phyloP scores from a whole-genome alignment of 2,113 vertebrate species.

The Penelope pileata region DNA sequence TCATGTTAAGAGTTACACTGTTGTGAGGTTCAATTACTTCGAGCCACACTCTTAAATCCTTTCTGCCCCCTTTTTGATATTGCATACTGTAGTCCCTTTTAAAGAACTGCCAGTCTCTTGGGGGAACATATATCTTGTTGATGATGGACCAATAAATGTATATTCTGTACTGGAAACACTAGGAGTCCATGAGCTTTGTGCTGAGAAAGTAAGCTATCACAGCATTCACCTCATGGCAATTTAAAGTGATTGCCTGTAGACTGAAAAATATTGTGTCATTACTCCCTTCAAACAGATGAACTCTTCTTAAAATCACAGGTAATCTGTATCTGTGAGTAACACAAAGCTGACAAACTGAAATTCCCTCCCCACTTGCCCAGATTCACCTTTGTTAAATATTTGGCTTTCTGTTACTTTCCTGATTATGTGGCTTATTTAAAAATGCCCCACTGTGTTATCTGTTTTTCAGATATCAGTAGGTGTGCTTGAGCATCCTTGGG shows the following conservation, averaged over 20 bases:
- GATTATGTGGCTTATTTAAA: conserved; percentile 35
- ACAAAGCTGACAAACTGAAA: conserved; percentile 23
- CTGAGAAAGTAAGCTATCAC: not conserved
- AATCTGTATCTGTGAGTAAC: conserved; percentile 4
- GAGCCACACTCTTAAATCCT: not conserved
- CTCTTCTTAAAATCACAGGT: conserved; percentile 28
- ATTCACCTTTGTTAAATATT: conserved; percentile 25
- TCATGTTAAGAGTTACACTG: not conserved
- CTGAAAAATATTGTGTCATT: conserved; percentile 49
- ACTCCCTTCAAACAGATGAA: not conserved
- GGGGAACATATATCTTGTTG: not conserved
- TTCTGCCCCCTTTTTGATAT: not conserved
- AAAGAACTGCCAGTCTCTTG: not conserved
- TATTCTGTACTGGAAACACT: not conserved
- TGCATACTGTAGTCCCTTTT: not conserved
- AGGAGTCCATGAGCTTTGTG: not conserved
- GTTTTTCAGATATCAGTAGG: conserved; percentile 12
- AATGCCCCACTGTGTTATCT: conserved; percentile 33
- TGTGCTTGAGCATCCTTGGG: not conserved
- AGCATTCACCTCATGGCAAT: not conserved
- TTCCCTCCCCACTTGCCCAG: not conserved
- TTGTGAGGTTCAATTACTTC: not conserved
- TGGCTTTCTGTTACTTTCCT: not conserved
- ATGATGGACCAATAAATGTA: not conserved
- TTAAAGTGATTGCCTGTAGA: conserved; percentile 37